Evolutionary conservation across 2,888 invertebrate species (phyloP).

Genomic region (Sinotaia quadrata): DNA sequence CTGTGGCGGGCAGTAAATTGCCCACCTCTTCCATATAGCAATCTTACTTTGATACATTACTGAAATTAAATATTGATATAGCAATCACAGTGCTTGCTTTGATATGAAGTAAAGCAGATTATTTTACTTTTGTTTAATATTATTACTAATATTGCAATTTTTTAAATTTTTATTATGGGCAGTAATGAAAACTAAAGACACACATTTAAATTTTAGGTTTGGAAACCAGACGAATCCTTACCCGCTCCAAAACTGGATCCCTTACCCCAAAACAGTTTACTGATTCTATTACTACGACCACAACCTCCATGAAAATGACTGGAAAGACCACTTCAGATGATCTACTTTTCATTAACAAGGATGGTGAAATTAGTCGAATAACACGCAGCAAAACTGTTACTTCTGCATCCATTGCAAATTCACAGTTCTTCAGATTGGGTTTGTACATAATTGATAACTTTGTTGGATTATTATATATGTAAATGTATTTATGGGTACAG

Average conservation of each 20-base stretch:
- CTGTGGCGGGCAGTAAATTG: too few relatives aligned
- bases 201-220: conserved; percentile 26
- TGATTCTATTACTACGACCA: conserved; percentile 72
- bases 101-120: too few relatives aligned
- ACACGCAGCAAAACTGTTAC: conserved; percentile 55
- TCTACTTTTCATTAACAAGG: conserved; percentile 69
- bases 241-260: conserved; percentile 85
- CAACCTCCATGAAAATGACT: conserved; percentile 50
- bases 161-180: neutral
- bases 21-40: too few relatives aligned
- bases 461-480: too few relatives aligned
- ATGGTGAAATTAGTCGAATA: conserved; percentile 69
- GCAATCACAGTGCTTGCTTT: too few relatives aligned
- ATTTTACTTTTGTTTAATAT: too few relatives aligned
- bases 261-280: conserved; percentile 78
- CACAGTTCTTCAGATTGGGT: conserved; percentile 62
- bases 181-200: neutral
- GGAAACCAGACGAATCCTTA: conserved; percentile 77
- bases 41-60: too few relatives aligned
- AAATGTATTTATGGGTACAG: too few relatives aligned
- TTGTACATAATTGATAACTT: conserved; percentile 8
- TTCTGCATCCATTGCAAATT: conserved; percentile 44
- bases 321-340: conserved; percentile 58
- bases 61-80: too few relatives aligned
- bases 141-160: too few relatives aligned